phyloP scores from a whole-genome alignment of 2,797 vertebrate species.

The Anguilla pacifica region DNA sequence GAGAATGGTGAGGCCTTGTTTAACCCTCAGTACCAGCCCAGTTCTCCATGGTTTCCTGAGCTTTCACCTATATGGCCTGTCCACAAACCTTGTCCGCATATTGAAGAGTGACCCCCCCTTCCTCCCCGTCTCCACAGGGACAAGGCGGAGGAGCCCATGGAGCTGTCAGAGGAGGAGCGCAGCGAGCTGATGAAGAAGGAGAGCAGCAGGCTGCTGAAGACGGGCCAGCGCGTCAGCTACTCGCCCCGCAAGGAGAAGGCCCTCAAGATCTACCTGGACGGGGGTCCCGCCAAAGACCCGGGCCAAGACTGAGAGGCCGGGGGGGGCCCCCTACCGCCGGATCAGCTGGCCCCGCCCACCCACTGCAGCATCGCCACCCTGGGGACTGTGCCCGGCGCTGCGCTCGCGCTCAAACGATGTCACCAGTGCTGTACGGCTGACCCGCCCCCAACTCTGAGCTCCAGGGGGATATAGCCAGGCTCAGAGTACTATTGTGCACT shows the following conservation, averaged over 20 bases:
- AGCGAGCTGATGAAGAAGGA: conserved; percentile 98
- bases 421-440: conserved; percentile 80
- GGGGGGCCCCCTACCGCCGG: background rate
- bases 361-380: conserved; percentile 73
- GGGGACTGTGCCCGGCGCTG: conserved; percentile 66
- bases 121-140: conserved; percentile 71
- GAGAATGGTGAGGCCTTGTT: background rate
- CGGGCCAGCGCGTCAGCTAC: conserved; percentile 95
- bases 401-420: conserved; percentile 71
- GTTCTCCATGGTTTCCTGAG: background rate
- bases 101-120: background rate
- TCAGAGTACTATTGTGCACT: conserved; percentile 93
- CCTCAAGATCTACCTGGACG: conserved; percentile 98
- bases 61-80: background rate
- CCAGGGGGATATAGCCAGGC: conserved; percentile 72
- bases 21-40: background rate
- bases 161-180: conserved; percentile 93
- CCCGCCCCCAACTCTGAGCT: conserved; percentile 75
- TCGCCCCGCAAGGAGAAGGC: conserved; percentile 99
- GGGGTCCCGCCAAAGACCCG: conserved; percentile 90
- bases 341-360: conserved; percentile 66
- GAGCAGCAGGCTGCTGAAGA: conserved; percentile 98
- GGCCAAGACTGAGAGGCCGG: conserved; percentile 87
- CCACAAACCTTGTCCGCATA: background rate
- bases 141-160: conserved; percentile 89